Base-by-base conservation (phyloP, 2,113 vertebrate species). In the Brachyistius frenatus region DNA sequence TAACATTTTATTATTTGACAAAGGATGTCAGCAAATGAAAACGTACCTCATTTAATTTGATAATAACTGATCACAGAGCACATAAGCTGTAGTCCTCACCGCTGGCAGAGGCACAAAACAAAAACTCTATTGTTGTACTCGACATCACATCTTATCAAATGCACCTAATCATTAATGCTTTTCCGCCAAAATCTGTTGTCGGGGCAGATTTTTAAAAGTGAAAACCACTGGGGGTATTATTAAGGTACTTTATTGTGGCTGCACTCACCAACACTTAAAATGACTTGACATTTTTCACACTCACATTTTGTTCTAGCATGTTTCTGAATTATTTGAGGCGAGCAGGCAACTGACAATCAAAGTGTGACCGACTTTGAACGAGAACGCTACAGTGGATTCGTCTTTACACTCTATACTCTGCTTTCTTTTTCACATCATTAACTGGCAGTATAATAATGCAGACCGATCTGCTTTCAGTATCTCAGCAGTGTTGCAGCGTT, bases 321-420 rank as follows among this genome's bases (percentile, higher is more conserved):
- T 58, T 64, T 68, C 16, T 61, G 30, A 71, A 50, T 68, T 64
- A 41, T 44, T 11, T 57, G 23, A 30, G 0, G n/a, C 15, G 2
- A 76, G 23, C 62, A 55, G 54, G 16, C 11, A 75, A 71, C 78
- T 77, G 87, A 89, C 88, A 87, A 89, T 92, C 83, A 50, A 50
- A 84, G 39, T 63, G 44, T 50, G 44, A 16, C 55, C 56, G 65
- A 50, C 58, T 47, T 80, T 70, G 76, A 72, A 55, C 58, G 23
- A 44, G 56, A 79, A 60, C 39, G 33, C 33, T 79, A 5, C 39
- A 41, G 39, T 44, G 41, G 41, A 44, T 39, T 73, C 54, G 73
- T 57, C 41, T 47, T 32, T 33, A 31, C 69, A 35, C n/a, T 58
- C 50, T 31, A 14, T 61, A 49, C 55, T 58, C 58, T 0, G 9